Base-by-base conservation (phyloP, 2,888 invertebrate species). In the Sclerodermus sp. region DNA sequence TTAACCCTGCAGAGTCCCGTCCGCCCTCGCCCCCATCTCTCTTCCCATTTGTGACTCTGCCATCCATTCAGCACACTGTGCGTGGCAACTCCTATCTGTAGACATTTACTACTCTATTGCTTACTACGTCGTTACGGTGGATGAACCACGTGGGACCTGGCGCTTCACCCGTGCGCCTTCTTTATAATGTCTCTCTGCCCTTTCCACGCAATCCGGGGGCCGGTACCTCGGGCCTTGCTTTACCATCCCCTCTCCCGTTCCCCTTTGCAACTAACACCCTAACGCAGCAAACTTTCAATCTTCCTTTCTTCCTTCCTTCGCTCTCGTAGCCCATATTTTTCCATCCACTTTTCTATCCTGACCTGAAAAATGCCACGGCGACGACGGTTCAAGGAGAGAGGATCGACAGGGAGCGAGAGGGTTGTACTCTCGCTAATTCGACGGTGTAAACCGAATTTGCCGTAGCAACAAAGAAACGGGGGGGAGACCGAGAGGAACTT, bases 71-170 rank as follows among this genome's bases (percentile, higher is more conserved):
- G 54, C 63, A 63, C 56, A n/a, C n/a, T n/a, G n/a, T n/a, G n/a
- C 45, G n/a, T 15, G 45, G 23, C 29, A 18, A 34, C 34, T 34
- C 29, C 43, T 32, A 34, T 43, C 17, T 23, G 23, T 23, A 23
- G 23, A 23, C 23, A 23, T 23, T 23, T 23, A 31, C 43, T 23
- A 16, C 13, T 54, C 67, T 67, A 71, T 68, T 65, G 63, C 70
- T 55, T 62, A 64, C 67, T 66, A 67, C 65, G 70, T 66, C 70
- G 76, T 76, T 75, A 76, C 76, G 76, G 69, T 76, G 53, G 56
- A 57, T 75, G 72, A 70, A 53, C 71, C 76, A 76, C 76, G 76
- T 76, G 75, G 67, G 75, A 74, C 54, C 65, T 58, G 56, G 62
- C 62, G 65, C 58, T 53, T 49, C 32, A 31, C 36, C 41, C 10